Percentiles rank a stretch among this genome's conserved stretches.
Evolutionary conservation across 2,797 vertebrate genomes (phyloP).

Genomic region (Presbytis comata): DNA sequence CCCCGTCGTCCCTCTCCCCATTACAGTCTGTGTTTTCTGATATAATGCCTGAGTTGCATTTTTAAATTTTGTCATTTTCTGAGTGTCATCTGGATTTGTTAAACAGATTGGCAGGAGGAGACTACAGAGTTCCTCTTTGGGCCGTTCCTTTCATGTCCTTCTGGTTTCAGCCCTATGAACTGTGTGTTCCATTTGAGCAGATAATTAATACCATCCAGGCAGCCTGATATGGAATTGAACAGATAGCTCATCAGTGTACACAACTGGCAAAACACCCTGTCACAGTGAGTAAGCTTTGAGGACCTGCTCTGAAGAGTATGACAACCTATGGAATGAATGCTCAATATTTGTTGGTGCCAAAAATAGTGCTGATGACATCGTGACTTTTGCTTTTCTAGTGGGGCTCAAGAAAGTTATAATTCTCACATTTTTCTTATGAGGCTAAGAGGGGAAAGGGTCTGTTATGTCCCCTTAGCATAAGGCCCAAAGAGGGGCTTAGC

Average conservation of each 20-base stretch:
- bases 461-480: not conserved
- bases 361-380: not conserved
- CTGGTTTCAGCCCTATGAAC: not conserved
- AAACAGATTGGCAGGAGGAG: not conserved
- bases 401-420: not conserved
- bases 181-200: not conserved
- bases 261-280: not conserved
- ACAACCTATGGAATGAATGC: not conserved
- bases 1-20: not conserved
- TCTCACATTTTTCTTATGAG: not conserved
- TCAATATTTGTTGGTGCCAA: not conserved
- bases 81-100: not conserved
- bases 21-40: not conserved
- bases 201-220: not conserved
- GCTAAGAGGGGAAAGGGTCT: not conserved
- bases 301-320: not conserved
- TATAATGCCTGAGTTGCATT: not conserved
- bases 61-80: conserved; percentile 34
- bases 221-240: not conserved
- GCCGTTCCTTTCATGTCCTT: not conserved
- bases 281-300: not conserved
- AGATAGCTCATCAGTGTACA: not conserved
- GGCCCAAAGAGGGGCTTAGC: not conserved
- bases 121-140: not conserved
- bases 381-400: not conserved